These are phyloP conservation scores for Euphydryas editha DNA, from an alignment of 2,888 invertebrate genomes.

Conservation along the genomic window DNA sequence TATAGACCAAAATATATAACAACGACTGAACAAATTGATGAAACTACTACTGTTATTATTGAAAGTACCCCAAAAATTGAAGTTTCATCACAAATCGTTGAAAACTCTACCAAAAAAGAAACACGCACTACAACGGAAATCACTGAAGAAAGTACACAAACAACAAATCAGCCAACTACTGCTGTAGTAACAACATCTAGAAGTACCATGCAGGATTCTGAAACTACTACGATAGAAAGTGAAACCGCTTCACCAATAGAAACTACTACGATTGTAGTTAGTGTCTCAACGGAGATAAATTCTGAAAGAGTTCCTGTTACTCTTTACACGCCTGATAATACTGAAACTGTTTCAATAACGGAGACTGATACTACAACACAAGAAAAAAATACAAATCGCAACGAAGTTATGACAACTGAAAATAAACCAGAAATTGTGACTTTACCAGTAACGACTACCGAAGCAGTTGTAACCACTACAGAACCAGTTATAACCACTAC, in stretches of 20 bases:
- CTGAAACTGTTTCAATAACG: slow-evolving; percentile 59
- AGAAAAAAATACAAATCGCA: slow-evolving; percentile 70
- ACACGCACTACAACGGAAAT: slow-evolving; percentile 42
- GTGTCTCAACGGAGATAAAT: slow-evolving; percentile 69
- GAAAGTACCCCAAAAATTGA: slow-evolving; percentile 64
- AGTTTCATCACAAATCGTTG: slow-evolving; percentile 64
- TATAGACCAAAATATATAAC: slow-evolving; percentile 70
- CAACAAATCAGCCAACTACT: slow-evolving; percentile 42
- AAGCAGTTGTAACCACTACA: slow-evolving; percentile 21
- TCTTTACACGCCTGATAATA: slow-evolving; percentile 43
- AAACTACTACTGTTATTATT: slow-evolving; percentile 58
- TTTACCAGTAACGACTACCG: slow-evolving; percentile 42
- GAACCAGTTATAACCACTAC: slow-evolving; percentile 7
- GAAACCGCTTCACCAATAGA: slow-evolving; percentile 44
- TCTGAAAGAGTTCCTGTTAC: slow-evolving; percentile 50
- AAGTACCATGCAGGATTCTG: slow-evolving; percentile 38
- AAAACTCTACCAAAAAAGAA: slow-evolving; percentile 50
- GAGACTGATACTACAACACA: slow-evolving; percentile 53
- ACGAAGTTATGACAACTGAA: slow-evolving; percentile 64
- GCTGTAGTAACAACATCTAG: slow-evolving; percentile 29
- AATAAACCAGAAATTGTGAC: slow-evolving; percentile 41
- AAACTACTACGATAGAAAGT: slow-evolving; percentile 40
- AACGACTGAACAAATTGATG: slow-evolving; percentile 58
- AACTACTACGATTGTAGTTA: slow-evolving; percentile 59
- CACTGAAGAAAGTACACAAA: slow-evolving; percentile 37